These are phyloP conservation scores for Cinara cedri DNA, from an alignment of 2,888 invertebrate species.

Conservation along the genomic window DNA sequence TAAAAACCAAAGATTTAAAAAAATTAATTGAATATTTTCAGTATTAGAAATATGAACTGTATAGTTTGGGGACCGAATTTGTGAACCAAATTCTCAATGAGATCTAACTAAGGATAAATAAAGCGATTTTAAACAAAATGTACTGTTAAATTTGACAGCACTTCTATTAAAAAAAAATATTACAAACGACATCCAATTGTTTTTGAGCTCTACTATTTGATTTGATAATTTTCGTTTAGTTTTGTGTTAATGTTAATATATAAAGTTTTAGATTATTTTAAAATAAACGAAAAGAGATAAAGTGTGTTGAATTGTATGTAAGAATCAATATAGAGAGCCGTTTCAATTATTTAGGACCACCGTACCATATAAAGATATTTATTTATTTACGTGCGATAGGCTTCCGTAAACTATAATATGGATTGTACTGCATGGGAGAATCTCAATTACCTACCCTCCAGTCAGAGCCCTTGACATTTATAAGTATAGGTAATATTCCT, in stretches of 20 bases:
- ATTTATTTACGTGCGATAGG: too few species aligned
- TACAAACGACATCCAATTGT: background rate
- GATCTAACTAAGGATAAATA: too few species aligned
- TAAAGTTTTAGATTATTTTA: background rate
- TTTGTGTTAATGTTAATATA: background rate
- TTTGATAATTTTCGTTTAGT: background rate
- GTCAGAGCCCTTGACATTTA: background rate
- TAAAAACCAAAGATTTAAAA: too few species aligned
- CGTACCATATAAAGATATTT: constrained; percentile 12
- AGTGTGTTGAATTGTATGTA: background rate
- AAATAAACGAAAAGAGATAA: background rate
- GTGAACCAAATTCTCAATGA: too few species aligned
- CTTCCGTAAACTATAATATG: too few species aligned
- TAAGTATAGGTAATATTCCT: background rate
- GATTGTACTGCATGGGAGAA: too few species aligned
- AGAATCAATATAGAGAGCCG: background rate
- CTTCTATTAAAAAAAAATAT: too few species aligned
- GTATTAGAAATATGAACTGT: too few species aligned
- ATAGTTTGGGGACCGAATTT: too few species aligned
- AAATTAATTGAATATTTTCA: too few species aligned
- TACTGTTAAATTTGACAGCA: too few species aligned
- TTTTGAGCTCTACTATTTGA: background rate
- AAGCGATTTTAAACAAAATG: too few species aligned
- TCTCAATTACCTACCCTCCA: background rate
- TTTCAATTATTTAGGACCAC: constrained; percentile 15